Evolutionary conservation across 2,113 vertebrate genomes (phyloP).

Genomic region (Sigmodon hispidus): DNA sequence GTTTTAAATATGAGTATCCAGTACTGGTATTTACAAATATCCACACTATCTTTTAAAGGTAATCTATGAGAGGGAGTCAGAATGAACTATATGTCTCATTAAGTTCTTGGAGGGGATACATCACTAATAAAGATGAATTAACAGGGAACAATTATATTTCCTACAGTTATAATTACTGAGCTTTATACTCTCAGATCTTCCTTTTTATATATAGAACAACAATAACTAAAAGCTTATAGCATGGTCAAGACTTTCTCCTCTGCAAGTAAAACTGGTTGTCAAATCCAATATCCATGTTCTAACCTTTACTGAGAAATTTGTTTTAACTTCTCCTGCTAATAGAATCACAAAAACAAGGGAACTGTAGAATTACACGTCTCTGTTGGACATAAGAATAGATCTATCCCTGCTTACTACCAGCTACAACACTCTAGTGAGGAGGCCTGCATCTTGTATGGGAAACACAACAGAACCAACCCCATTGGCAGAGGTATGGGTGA

Average conservation of each 20-base stretch:
- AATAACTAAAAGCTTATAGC: background rate
- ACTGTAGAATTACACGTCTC: background rate
- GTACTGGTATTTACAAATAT: constrained; percentile 31
- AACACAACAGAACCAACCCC: background rate
- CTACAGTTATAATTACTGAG: background rate
- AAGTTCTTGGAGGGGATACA: background rate
- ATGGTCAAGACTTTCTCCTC: constrained; percentile 1
- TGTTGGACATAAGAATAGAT: background rate
- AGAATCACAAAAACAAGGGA: background rate
- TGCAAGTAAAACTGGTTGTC: background rate
- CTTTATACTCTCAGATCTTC: constrained; percentile 40
- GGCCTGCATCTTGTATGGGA: background rate
- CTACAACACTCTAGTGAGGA: background rate
- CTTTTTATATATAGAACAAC: background rate
- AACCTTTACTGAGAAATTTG: constrained; percentile 44
- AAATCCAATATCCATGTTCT: background rate
- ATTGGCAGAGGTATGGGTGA: background rate
- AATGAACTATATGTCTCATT: constrained; percentile 43
- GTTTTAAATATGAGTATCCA: constrained; percentile 41
- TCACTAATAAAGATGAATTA: constrained; percentile 37
- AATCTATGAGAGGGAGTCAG: background rate
- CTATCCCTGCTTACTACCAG: background rate
- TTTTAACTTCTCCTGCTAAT: constrained; percentile 32
- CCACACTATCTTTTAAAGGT: constrained; percentile 37
- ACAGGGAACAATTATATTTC: background rate